These are phyloP conservation scores for Takifugu ocellatus DNA, from an alignment of 2,797 vertebrate species.

Conservation along the genomic window DNA sequence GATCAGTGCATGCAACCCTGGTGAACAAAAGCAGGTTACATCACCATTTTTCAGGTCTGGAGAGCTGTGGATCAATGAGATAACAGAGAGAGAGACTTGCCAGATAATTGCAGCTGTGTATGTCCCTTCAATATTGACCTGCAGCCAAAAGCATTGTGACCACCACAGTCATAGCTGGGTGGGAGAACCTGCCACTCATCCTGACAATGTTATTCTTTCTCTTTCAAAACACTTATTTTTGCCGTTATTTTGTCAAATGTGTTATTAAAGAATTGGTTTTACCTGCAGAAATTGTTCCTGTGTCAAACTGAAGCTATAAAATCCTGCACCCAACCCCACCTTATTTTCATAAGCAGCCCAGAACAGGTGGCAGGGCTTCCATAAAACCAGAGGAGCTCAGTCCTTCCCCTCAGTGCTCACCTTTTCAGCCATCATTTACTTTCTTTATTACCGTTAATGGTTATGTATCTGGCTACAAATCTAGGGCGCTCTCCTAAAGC, in stretches of 20 bases:
- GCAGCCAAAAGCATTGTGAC: too few relatives aligned
- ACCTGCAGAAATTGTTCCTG: slow-evolving; percentile 34
- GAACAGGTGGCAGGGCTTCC: slow-evolving; percentile 64
- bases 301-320: slow-evolving; percentile 62
- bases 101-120: too few relatives aligned
- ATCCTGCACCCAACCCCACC: slow-evolving; percentile 47
- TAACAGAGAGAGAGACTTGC: slow-evolving; percentile 1
- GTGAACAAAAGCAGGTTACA: slow-evolving; percentile 19
- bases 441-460: slow-evolving; percentile 79
- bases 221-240: too few relatives aligned
- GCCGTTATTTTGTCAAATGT: slow-evolving; percentile 6
- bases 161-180: too few relatives aligned
- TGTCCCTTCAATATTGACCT: too few relatives aligned
- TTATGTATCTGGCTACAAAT: slow-evolving; percentile 77
- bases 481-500: slow-evolving; percentile 75
- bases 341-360: slow-evolving; percentile 63
- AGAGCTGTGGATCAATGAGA: slow-evolving; percentile 33
- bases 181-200: too few relatives aligned
- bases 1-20: slow-evolving; percentile 16
- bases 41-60: slow-evolving; percentile 17
- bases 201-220: too few relatives aligned
- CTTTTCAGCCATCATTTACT: slow-evolving; percentile 79
- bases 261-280: slow-evolving; percentile 17
- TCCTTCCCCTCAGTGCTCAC: slow-evolving; percentile 68
- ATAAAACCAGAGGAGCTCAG: slow-evolving; percentile 68